Evolutionary conservation across 1,140 invertebrate species (phyloP), one percentile per base, ranked within the genome.

Genomic region (Papilio polytes): DNA sequence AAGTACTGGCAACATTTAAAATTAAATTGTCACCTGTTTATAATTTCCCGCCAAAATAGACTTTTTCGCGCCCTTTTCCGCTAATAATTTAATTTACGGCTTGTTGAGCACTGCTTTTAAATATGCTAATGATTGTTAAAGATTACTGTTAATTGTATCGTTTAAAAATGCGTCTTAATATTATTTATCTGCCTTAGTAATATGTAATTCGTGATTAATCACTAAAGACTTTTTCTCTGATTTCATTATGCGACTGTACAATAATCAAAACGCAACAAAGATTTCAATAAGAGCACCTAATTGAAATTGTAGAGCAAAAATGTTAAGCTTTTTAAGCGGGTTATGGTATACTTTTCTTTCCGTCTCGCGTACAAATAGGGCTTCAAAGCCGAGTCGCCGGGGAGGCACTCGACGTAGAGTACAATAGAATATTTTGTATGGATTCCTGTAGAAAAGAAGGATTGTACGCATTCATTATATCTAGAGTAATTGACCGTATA

Each of bases 261-360:
- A 18, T 12, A 12, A 48, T 48, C 3, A 36, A 36, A 36, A 36
- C 6, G 36, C 36, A 41, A 48, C 46, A 36, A 36, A 36, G 10
- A 48, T 13, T 48, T 48, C 13, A 48, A 48, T 48, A 48, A 48
- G 10, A 3, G 13, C 10, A 48, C 46, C 20, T 70, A 31, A 31
- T 31, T 70, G 31, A 15, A 70, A 26, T 70, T 31, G 13, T 31
- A 36, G 26, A 31, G 63, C 15, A 70, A 70, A 70, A 70, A 70
- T 70, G 63, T 70, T 70, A 70, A 70, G 63, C 63, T 31, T 70
- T 31, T 70, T 36, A 70, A 70, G 63, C 26, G 63, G 26, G 63
- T 70, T 70, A 70, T 36, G 3, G 13, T 70, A 63, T 9, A 18
- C 63, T 70, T 70, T 70, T 70, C 63, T 70, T 70, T 70, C 22